These are phyloP conservation scores for Nysson spinosus DNA, from an alignment of 2,888 invertebrate genomes.

Conservation along the genomic window DNA sequence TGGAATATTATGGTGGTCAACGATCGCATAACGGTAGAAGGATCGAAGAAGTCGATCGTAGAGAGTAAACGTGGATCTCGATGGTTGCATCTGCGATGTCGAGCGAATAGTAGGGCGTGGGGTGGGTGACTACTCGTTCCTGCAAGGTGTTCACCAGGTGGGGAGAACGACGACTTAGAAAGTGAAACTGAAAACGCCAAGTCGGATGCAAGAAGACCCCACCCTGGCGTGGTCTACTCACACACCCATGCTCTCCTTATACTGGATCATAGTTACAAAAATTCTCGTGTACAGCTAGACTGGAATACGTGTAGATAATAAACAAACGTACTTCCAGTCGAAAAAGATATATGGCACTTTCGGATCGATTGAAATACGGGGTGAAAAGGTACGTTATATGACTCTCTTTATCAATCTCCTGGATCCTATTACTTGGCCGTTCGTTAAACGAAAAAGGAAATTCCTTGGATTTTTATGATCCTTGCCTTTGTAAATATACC, in stretches of 20 bases:
- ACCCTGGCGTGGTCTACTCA: constrained; percentile 74
- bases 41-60: constrained; percentile 25
- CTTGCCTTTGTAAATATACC: too few species aligned
- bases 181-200: constrained; percentile 77
- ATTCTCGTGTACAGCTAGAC: neutral
- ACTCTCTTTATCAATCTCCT: too few species aligned
- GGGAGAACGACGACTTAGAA: constrained; percentile 73
- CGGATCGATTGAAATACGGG: too few species aligned
- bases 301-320: neutral
- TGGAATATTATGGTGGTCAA: too few species aligned
- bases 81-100: constrained; percentile 43
- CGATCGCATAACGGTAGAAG: constrained; percentile 11
- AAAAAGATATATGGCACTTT: too few species aligned
- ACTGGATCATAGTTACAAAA: too few species aligned
- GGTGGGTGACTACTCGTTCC: constrained; percentile 56
- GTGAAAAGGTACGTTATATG: too few species aligned
- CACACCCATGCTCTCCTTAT: constrained; percentile 30
- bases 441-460: too few species aligned
- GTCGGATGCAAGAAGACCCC: constrained; percentile 74
- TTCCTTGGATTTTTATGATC: too few species aligned
- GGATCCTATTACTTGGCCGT: too few species aligned
- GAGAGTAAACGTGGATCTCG: constrained; percentile 42
- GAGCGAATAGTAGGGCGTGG: constrained; percentile 61
- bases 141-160: constrained; percentile 54
- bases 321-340: too few species aligned